Percentiles rank a stretch among this genome's conserved stretches.
Evolutionary conservation across 1,140 invertebrate genomes (phyloP).

Genomic region (Eriocheir sinensis): DNA sequence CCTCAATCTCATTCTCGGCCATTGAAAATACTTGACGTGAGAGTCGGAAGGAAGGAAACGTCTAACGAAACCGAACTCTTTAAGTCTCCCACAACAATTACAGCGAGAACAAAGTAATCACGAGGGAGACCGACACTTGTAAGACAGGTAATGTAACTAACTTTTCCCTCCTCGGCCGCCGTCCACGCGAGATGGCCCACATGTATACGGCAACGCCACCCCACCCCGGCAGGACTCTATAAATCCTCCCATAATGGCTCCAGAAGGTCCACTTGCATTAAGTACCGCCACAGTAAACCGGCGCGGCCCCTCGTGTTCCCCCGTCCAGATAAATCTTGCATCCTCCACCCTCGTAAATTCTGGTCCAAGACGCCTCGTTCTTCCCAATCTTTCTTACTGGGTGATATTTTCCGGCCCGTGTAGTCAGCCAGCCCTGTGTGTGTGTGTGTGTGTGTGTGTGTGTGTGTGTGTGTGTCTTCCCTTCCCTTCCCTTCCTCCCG

Average conservation of each 20-base stretch:
- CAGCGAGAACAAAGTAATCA: background rate
- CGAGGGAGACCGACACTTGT: background rate
- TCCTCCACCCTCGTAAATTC: slow-evolving; percentile 41
- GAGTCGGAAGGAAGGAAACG: too few relatives aligned
- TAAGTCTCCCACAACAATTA: background rate
- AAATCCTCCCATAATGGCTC: slow-evolving; percentile 38
- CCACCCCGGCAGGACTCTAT: background rate
- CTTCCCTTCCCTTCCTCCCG: background rate
- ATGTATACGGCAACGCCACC: too few relatives aligned
- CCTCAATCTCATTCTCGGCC: too few relatives aligned
- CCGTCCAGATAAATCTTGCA: slow-evolving; percentile 39
- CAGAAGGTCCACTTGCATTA: slow-evolving; percentile 36
- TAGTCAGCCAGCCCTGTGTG: background rate
- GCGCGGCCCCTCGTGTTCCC: slow-evolving; percentile 14
- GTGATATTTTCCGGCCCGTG: background rate
- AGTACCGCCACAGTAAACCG: background rate
- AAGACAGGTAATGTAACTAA: background rate
- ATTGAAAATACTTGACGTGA: too few relatives aligned
- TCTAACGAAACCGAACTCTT: too few relatives aligned
- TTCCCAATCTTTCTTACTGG: slow-evolving; percentile 30
- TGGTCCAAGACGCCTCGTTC: slow-evolving; percentile 7
- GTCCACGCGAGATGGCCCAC: background rate
- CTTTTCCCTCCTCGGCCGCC: background rate
- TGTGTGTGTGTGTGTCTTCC: background rate
- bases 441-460: background rate